These are phyloP conservation scores for Galleria mellonella DNA, from an alignment of 1,140 invertebrate species.

Conservation along the genomic window DNA sequence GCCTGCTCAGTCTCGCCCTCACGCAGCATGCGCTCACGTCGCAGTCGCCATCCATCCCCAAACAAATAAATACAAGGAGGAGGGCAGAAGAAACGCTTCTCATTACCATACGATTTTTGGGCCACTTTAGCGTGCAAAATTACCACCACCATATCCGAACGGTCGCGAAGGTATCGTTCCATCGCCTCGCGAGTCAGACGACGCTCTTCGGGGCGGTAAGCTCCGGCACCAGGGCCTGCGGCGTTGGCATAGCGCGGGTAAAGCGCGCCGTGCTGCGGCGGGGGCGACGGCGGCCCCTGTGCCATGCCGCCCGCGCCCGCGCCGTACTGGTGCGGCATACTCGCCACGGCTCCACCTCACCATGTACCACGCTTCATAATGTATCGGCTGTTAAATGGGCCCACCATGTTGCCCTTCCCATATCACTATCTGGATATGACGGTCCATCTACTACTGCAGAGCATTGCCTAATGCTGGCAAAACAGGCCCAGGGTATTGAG, in stretches of 20 bases:
- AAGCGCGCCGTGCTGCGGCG: conserved; percentile 66
- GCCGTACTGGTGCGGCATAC: conserved; percentile 86
- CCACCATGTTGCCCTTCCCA: conserved; percentile 16
- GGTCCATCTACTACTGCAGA: background rate
- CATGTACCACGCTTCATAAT: conserved; percentile 29
- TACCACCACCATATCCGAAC: conserved; percentile 96
- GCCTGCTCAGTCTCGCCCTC: conserved; percentile 93
- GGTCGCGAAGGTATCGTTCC: conserved; percentile 95
- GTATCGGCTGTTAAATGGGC: conserved; percentile 10
- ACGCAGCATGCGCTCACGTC: conserved; percentile 92
- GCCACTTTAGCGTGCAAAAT: conserved; percentile 99
- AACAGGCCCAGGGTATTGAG: conserved; percentile 7
- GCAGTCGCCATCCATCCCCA: conserved; percentile 96
- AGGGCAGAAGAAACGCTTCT: conserved; percentile 99
- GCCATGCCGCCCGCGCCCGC: conserved; percentile 79
- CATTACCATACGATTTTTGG: conserved; percentile 99
- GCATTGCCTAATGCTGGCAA: background rate
- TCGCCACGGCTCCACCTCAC: conserved; percentile 66
- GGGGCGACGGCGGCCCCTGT: conserved; percentile 76
- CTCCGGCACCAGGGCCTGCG: conserved; percentile 74
- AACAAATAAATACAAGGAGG: conserved; percentile 99
- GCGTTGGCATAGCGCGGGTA: conserved; percentile 68
- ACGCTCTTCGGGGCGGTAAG: conserved; percentile 87
- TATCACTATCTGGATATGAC: conserved; percentile 16
- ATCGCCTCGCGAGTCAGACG: conserved; percentile 94